These are phyloP conservation scores for Caenorhabditis doughertyi DNA, from an alignment of 2,888 invertebrate genomes.

Conservation along the genomic window DNA sequence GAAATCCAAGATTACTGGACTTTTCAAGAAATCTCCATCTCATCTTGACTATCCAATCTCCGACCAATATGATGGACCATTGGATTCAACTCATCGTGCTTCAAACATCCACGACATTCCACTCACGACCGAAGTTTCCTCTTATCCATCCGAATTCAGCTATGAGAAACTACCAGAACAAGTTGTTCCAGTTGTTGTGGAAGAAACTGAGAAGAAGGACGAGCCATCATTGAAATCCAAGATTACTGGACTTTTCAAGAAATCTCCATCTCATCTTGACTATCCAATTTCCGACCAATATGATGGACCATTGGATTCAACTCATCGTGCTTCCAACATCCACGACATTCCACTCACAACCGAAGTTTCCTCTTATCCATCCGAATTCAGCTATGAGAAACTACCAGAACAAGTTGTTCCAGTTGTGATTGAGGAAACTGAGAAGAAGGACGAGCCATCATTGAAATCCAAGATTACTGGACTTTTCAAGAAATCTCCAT, in stretches of 20 bases:
- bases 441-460: neutral
- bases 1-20: neutral
- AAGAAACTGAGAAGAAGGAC: slow-evolving; percentile 34
- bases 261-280: neutral
- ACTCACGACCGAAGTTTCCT: neutral
- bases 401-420: neutral
- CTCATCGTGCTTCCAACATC: neutral
- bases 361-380: neutral
- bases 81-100: neutral
- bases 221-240: slow-evolving; percentile 10
- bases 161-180: slow-evolving; percentile 48
- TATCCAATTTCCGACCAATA: neutral
- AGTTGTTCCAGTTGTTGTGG: slow-evolving; percentile 23
- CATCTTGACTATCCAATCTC: neutral
- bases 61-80: neutral
- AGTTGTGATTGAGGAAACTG: neutral
- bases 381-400: slow-evolving; percentile 1
- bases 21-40: neutral
- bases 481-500: neutral
- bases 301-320: neutral
- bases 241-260: neutral
- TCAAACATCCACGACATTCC: neutral
- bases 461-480: neutral
- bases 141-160: slow-evolving; percentile 16
- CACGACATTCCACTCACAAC: neutral